phyloP scores from a whole-genome alignment of 2,888 invertebrate species.

The Platypus cylindrus region DNA sequence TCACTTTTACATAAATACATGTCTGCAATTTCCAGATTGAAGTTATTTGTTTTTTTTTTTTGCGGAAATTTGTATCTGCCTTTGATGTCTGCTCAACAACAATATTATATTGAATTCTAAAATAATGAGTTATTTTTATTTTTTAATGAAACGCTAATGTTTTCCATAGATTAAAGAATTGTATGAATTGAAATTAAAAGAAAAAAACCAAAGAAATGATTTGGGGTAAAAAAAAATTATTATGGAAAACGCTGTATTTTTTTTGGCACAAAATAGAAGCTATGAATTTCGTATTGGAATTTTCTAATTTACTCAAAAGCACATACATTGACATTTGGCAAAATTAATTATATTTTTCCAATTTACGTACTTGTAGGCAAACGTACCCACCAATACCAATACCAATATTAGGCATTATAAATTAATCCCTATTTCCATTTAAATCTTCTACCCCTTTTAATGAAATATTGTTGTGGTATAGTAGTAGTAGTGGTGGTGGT shows the following conservation, averaged over 20 bases:
- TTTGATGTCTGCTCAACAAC: slow-evolving; percentile 16
- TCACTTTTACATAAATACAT: too few relatives aligned
- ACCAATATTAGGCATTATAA: background rate
- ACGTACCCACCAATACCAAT: too few relatives aligned
- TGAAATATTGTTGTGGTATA: too few relatives aligned
- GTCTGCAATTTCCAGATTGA: too few relatives aligned
- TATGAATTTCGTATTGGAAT: background rate
- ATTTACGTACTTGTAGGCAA: too few relatives aligned
- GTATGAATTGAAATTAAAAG: slow-evolving; percentile 2
- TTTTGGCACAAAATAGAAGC: background rate
- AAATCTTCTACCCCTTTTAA: too few relatives aligned
- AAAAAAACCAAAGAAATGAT: slow-evolving; percentile 3
- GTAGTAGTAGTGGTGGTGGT: too few relatives aligned
- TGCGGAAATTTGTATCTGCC: slow-evolving; percentile 14
- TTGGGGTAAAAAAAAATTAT: slow-evolving; percentile 2
- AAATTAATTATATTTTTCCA: too few relatives aligned
- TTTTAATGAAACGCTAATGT: slow-evolving; percentile 2
- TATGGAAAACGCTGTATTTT: background rate
- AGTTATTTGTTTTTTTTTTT: too few relatives aligned
- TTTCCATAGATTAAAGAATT: background rate
- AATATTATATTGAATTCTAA: too few relatives aligned
- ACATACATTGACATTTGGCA: too few relatives aligned
- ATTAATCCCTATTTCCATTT: slow-evolving; percentile 1
- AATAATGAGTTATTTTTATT: slow-evolving; percentile 1
- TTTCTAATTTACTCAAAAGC: background rate